Evolutionary conservation across 2,797 vertebrate species (phyloP), one percentile per base, ranked within the genome.

Genomic region (Zalophus californianus): DNA sequence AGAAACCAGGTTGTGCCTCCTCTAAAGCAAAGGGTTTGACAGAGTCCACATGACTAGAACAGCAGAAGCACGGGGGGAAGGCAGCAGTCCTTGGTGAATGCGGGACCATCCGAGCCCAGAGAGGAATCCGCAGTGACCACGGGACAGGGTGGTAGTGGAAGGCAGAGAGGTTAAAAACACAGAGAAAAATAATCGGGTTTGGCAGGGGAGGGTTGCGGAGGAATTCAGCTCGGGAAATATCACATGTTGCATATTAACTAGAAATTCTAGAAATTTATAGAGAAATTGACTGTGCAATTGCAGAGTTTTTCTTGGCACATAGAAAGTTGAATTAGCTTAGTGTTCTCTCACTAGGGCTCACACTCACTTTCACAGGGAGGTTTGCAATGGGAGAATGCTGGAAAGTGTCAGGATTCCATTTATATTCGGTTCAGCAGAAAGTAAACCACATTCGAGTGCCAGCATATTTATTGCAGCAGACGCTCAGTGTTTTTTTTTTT

Each of bases 231-330:
- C 75, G 68, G 92, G 70, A 66, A 97, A 64, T 85, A 92, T 27
- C 66, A 15, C 50, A 27, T 79, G 58, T 73, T 83, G 66, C 38
- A 6, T 56, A 48, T 92, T 90, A 96, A 86, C 54, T 77, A 91
- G 84, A 96, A 87, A 78, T 93, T 86, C 78, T 91, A 96, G 75
- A 95, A 93, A 96, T 52, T 95, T 90, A 70, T 75, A 58, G 70
- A 92, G 93, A 93, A 70, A 84, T 82, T 95, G 86, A 78, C 48
- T 96, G 38, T 52, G 35, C n/a, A 85, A 52, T 64, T 87, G 52
- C 58, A 84, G 54, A 73, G 84, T 85, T 97, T 97, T 91, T 89
- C 94, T 96, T 97, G 93, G 95, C 84, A 79, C 79, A 38, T 44
- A 56, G 85, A 88, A 66, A 90, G 54, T 93, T 95, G 95, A 82